Evolutionary conservation across 2,113 vertebrate species (phyloP).

Genomic region (Entosphenus tridentatus): DNA sequence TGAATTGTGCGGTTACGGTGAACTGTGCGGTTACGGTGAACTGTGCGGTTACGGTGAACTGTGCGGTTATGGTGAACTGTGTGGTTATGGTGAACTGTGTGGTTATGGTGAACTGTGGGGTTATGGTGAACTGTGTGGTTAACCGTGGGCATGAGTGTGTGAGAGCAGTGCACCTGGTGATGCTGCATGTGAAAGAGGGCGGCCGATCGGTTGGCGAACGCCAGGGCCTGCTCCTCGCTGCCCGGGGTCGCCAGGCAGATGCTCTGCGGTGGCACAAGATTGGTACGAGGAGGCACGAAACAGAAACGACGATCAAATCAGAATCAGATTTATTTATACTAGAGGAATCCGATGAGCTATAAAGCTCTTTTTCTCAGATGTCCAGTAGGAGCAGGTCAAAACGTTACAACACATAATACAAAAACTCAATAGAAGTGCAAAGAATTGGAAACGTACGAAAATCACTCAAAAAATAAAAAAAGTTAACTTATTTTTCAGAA

Average conservation of each 20-base stretch:
- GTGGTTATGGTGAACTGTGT: too few species aligned
- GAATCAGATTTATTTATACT: neutral
- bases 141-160: too few species aligned
- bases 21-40: too few species aligned
- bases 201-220: conserved; percentile 72
- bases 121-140: too few species aligned
- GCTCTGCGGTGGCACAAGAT: conserved; percentile 28
- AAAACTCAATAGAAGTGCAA: neutral
- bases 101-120: too few species aligned
- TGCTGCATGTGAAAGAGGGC: conserved; percentile 40
- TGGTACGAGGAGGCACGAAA: neutral
- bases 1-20: too few species aligned
- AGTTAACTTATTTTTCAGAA: too few species aligned
- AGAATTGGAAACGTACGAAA: neutral
- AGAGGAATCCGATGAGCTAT: neutral
- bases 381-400: neutral
- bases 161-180: conserved; percentile 26
- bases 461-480: too few species aligned
- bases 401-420: neutral
- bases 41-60: too few species aligned
- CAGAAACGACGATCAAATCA: neutral
- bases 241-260: conserved; percentile 25
- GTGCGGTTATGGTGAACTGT: too few species aligned
- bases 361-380: too few species aligned
- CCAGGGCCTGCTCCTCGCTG: conserved; percentile 40